phyloP scores from a whole-genome alignment of 1,140 invertebrate species.

The Vanessa tameamea region DNA sequence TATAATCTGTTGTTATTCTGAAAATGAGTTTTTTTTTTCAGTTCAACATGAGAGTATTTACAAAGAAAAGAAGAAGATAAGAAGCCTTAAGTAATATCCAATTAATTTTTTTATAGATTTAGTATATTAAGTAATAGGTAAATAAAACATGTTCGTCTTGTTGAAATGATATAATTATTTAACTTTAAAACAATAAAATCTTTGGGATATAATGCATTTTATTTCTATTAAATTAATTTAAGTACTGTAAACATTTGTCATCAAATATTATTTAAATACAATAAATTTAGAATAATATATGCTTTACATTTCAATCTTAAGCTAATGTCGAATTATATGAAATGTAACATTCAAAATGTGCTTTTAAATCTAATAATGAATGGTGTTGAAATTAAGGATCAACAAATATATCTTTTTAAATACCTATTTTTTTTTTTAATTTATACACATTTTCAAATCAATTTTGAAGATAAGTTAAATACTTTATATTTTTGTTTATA shows the following conservation, averaged over 20 bases:
- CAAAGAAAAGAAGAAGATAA: conserved; percentile 84
- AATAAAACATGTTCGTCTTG: conserved; percentile 41
- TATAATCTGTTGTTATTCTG: too few relatives aligned
- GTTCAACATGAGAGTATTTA: conserved; percentile 84
- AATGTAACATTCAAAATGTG: conserved; percentile 23
- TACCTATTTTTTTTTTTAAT: not conserved
- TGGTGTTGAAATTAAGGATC: not conserved
- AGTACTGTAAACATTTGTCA: conserved; percentile 47
- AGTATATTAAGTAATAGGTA: conserved; percentile 42
- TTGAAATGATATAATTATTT: conserved; percentile 69
- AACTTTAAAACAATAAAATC: conserved; percentile 71
- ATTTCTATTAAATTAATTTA: conserved; percentile 53
- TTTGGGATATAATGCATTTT: conserved; percentile 66
- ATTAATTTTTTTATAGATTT: conserved; percentile 14
- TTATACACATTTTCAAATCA: not conserved
- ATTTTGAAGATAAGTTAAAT: not conserved
- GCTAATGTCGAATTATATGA: not conserved
- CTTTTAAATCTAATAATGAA: conserved; percentile 15
- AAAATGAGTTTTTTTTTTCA: conserved; percentile 70
- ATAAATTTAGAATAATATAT: conserved; percentile 73
- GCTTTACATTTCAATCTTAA: conserved; percentile 57
- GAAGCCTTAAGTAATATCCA: conserved; percentile 72
- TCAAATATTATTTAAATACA: conserved; percentile 37
- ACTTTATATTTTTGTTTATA: not conserved
- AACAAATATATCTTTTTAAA: not conserved